Percentiles rank a stretch among this genome's conserved stretches.
These are phyloP conservation scores for Boulengeromyrus knoepffleri DNA, from an alignment of 2,113 vertebrate species.

Conservation along the genomic window DNA sequence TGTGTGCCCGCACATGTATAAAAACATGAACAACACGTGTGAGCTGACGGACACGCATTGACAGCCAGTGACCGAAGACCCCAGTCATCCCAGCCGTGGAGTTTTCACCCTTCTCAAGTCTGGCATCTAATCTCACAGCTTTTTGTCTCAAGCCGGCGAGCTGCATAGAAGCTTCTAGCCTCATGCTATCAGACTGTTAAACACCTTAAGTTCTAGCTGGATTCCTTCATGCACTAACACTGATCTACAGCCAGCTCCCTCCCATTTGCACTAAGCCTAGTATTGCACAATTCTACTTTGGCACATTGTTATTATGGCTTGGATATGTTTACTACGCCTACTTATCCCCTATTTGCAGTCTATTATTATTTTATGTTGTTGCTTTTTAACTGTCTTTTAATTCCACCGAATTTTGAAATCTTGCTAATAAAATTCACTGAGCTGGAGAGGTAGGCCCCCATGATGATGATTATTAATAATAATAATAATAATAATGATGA, in stretches of 20 bases:
- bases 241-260: background rate
- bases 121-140: background rate
- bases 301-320: background rate
- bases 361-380: background rate
- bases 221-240: background rate
- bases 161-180: background rate
- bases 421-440: background rate
- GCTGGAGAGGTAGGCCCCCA: background rate
- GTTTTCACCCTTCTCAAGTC: background rate
- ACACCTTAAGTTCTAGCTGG: background rate
- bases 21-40: background rate
- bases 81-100: background rate
- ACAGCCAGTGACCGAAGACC: background rate
- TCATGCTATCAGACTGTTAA: background rate
- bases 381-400: background rate
- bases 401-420: background rate
- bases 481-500: too few relatives aligned
- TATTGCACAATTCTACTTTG: background rate
- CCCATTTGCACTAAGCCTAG: background rate
- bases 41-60: background rate
- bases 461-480: too few relatives aligned
- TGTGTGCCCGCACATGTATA: background rate
- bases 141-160: background rate
- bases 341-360: background rate
- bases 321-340: background rate